Conservation (phyloP, 2,797 vertebrate species). For the Aselliscus stoliczkanus region DNA sequence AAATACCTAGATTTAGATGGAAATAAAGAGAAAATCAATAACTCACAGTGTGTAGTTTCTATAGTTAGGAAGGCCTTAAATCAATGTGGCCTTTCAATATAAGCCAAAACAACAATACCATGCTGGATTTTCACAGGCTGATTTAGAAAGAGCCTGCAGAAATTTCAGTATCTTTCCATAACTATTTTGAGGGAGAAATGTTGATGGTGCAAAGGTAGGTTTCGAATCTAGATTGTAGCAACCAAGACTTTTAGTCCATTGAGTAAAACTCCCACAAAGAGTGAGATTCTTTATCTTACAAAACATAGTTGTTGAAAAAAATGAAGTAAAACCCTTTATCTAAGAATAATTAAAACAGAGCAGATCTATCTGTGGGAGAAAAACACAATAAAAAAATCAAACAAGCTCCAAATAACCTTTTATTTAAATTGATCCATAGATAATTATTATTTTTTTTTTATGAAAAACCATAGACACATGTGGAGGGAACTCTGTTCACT, state of each 20-base stretch:
- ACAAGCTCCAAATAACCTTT: neutral
- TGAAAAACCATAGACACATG: neutral
- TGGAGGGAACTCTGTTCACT: neutral
- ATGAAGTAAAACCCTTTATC: neutral
- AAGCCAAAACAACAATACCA: neutral
- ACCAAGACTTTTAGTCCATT: conserved; percentile 12
- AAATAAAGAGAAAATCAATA: neutral
- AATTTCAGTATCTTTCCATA: conserved; percentile 41
- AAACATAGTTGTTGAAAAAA: conserved; percentile 29
- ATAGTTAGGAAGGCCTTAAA: neutral
- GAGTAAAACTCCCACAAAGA: neutral
- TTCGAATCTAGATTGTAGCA: conserved; percentile 51
- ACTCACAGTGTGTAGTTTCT: neutral
- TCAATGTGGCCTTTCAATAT: conserved; percentile 6
- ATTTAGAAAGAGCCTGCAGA: conserved; percentile 40
- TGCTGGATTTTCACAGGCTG: neutral
- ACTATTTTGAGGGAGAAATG: neutral
- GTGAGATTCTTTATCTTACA: neutral
- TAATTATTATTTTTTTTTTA: neutral
- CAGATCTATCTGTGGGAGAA: neutral
- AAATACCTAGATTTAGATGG: neutral
- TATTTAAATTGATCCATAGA: neutral
- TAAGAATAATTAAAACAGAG: neutral
- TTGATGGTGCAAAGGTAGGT: neutral
- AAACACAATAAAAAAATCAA: neutral